phyloP scores from a whole-genome alignment of 2,113 vertebrate genomes.

The Dasypus novemcinctus region DNA sequence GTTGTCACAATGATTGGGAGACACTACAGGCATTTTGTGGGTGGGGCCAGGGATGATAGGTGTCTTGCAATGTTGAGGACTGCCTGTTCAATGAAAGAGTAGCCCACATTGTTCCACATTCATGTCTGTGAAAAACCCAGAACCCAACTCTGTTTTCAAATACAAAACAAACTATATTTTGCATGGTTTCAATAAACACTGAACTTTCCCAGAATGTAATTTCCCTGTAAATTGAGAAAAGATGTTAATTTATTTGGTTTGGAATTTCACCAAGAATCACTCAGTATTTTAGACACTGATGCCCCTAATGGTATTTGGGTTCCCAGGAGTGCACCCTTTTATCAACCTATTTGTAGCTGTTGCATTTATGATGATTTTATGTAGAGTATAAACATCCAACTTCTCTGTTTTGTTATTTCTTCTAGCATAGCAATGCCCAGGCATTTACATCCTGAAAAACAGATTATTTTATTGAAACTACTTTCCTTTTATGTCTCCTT shows the following conservation, averaged over 20 bases:
- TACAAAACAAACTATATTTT: background rate
- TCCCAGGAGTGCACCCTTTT: background rate
- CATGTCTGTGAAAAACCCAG: background rate
- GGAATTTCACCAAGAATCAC: background rate
- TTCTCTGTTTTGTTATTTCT: background rate
- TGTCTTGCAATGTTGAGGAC: background rate
- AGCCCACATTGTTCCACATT: background rate
- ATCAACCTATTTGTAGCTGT: background rate
- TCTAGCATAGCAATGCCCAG: background rate
- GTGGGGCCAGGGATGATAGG: background rate
- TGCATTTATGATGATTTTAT: background rate
- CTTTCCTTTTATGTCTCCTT: background rate
- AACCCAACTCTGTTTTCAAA: background rate
- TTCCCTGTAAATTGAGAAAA: background rate
- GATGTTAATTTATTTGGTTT: background rate
- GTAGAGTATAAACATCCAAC: background rate
- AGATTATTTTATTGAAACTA: background rate
- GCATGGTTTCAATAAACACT: background rate
- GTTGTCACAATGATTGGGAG: too few relatives aligned
- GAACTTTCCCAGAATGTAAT: background rate
- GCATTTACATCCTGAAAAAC: background rate
- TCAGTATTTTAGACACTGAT: background rate
- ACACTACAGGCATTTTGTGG: too few relatives aligned
- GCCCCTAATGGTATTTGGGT: background rate
- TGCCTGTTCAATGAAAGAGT: background rate